Evolutionary conservation across 2,797 vertebrate species (phyloP).

Genomic region (Hydrocynus forskahlii): DNA sequence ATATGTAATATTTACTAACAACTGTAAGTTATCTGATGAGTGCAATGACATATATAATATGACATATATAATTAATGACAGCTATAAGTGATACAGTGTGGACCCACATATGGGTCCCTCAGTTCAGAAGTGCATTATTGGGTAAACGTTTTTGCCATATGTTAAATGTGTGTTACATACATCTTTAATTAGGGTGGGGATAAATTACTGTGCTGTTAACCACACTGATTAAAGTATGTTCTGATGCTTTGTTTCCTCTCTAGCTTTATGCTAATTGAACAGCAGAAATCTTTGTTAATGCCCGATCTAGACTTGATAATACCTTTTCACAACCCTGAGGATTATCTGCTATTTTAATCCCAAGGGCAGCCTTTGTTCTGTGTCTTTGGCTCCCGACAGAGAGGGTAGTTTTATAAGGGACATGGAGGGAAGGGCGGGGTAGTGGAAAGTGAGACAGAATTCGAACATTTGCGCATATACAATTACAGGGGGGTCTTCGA

Average conservation of each 20-base stretch:
- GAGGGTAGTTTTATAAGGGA: background rate
- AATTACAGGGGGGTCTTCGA: too few species aligned
- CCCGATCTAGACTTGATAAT: slow-evolving; percentile 25
- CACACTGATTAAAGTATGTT: background rate
- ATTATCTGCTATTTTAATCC: slow-evolving; percentile 66
- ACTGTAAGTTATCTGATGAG: too few species aligned
- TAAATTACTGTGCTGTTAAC: background rate
- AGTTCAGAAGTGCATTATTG: too few species aligned
- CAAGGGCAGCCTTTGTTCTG: slow-evolving; percentile 54
- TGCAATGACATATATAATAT: too few species aligned
- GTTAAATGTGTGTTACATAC: background rate
- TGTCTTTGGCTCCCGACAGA: background rate
- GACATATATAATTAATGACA: too few species aligned
- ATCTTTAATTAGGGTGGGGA: background rate
- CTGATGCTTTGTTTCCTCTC: background rate
- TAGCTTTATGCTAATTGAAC: slow-evolving; percentile 11
- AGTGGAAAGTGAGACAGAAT: background rate
- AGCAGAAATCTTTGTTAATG: slow-evolving; percentile 29
- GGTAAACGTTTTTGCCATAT: too few species aligned
- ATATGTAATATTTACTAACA: too few species aligned
- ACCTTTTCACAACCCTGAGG: slow-evolving; percentile 52
- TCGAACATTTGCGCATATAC: too few species aligned
- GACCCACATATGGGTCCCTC: too few species aligned
- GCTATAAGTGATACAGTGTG: too few species aligned
- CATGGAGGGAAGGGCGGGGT: background rate